phyloP scores from a whole-genome alignment of 2,888 invertebrate genomes.

The Linnaemya vulpina region DNA sequence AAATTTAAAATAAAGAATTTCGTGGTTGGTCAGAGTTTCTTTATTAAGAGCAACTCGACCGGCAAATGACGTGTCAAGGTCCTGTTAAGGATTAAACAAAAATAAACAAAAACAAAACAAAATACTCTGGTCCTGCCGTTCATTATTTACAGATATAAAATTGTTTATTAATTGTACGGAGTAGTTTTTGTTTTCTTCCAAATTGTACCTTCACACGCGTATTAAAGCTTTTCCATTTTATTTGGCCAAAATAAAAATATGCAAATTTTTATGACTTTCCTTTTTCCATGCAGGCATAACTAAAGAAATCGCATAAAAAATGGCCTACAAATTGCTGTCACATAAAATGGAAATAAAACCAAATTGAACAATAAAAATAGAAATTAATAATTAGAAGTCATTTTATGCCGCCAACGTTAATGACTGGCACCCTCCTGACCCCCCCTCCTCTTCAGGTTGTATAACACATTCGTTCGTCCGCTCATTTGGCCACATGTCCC shows the following conservation, averaged over 20 bases:
- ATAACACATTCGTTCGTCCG: slow-evolving; percentile 31
- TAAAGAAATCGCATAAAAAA: slow-evolving; percentile 35
- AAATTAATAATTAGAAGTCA: slow-evolving; percentile 37
- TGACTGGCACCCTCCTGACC: slow-evolving; percentile 47
- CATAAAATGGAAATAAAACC: slow-evolving; percentile 24
- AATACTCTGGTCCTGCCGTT: neutral
- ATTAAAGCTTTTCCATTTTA: neutral
- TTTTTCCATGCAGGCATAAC: slow-evolving; percentile 6
- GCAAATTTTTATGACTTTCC: slow-evolving; percentile 25
- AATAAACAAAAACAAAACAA: neutral
- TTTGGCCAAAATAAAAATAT: slow-evolving; percentile 23
- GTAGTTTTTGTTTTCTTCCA: neutral
- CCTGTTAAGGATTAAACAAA: neutral
- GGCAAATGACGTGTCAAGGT: neutral
- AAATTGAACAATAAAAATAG: slow-evolving; percentile 59
- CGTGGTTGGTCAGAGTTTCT: too few species aligned
- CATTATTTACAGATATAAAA: neutral
- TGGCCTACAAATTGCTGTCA: slow-evolving; percentile 66
- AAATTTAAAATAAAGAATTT: too few species aligned
- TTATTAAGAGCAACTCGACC: neutral
- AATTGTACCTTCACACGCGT: slow-evolving; percentile 19
- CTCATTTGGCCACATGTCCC: slow-evolving; percentile 37
- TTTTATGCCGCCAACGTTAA: neutral
- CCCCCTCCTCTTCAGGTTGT: neutral
- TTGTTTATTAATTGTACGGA: neutral